Base-by-base conservation (phyloP, 2,797 vertebrate genomes). In the Eptatretus atami region DNA sequence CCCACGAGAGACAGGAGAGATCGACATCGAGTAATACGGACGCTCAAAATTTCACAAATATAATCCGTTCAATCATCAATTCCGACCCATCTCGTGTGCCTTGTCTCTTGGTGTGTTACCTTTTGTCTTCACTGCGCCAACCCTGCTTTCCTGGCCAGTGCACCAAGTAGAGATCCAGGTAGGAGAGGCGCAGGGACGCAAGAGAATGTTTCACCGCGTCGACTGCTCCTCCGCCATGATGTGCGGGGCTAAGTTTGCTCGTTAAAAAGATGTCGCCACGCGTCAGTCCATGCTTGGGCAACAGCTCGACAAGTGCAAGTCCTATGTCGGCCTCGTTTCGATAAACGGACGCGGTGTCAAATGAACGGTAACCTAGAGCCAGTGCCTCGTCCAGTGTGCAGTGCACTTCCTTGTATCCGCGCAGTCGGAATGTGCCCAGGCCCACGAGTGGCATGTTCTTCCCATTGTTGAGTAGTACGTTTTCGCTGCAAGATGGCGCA, bases 61-160 rank as follows among this genome's bases (percentile, higher is more conserved):
- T 19, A 19, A 44, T 4, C 6, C 31, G 31, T 44, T 44, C 31
- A 44, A 44, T 44, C 6, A 44, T 44, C 31, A 8, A 44, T 44
- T 44, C 4, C 6, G 4, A 44, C 4, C 31, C 4, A 44, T 44
- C 2, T 44, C 4, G 31, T 44, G 31, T 44, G 31, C 31, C 31
- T 44, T 8, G 31, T 19, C 19, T 19, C 19, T 19, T 8, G 31
- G 31, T 44, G 31, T 44, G 31, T 44, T 44, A 61, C 57, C 65
- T 68, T 13, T 69, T 55, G 67, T 84, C 79, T 10, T 67, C 63
- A 55, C 77, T 76, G 1, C 13, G 68, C 63, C 74, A 61, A 19
- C 79, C 78, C 66, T 77, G 75, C 3, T 77, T 80, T 10, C 81
- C 81, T 1, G 81, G 82, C 82, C 81, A 82, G 69, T 83, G 82